Percentiles rank a stretch among this genome's conserved stretches.
These are phyloP conservation scores for Oreortyx pictus DNA, from an alignment of 2,797 vertebrate species.

Conservation along the genomic window DNA sequence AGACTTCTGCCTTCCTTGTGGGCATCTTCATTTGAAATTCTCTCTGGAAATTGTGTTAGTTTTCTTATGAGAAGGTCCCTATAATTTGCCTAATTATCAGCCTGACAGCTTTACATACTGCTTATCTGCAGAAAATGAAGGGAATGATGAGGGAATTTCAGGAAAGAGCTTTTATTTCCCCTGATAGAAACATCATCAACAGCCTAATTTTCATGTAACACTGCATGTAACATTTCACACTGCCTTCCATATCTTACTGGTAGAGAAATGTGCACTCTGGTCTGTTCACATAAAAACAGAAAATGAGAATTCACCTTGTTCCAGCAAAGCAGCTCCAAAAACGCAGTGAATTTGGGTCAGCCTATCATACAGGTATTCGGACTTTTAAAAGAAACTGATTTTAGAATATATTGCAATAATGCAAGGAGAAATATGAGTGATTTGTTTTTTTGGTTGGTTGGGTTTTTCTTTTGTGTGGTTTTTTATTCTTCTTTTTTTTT, in stretches of 20 bases:
- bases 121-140: slow-evolving; percentile 57
- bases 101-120: slow-evolving; percentile 39
- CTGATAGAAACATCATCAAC: slow-evolving; percentile 44
- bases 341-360: slow-evolving; percentile 8
- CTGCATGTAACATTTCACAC: slow-evolving; percentile 44
- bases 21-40: slow-evolving; percentile 43
- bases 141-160: slow-evolving; percentile 56
- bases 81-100: slow-evolving; percentile 62
- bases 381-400: not conserved
- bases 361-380: not conserved
- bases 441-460: not conserved
- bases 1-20: slow-evolving; percentile 28
- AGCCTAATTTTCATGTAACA: slow-evolving; percentile 53
- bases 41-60: slow-evolving; percentile 34
- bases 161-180: slow-evolving; percentile 59
- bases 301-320: slow-evolving; percentile 32
- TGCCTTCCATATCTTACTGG: not conserved
- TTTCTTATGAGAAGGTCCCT: slow-evolving; percentile 49
- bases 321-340: slow-evolving; percentile 24
- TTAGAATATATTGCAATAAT: not conserved
- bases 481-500: not conserved
- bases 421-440: fast-evolving
- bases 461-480: too few relatives aligned
- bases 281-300: slow-evolving; percentile 22
- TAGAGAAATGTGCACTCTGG: not conserved